Evolutionary conservation across 2,888 invertebrate genomes (phyloP).

Genomic region (Cerceris ruficornis): DNA sequence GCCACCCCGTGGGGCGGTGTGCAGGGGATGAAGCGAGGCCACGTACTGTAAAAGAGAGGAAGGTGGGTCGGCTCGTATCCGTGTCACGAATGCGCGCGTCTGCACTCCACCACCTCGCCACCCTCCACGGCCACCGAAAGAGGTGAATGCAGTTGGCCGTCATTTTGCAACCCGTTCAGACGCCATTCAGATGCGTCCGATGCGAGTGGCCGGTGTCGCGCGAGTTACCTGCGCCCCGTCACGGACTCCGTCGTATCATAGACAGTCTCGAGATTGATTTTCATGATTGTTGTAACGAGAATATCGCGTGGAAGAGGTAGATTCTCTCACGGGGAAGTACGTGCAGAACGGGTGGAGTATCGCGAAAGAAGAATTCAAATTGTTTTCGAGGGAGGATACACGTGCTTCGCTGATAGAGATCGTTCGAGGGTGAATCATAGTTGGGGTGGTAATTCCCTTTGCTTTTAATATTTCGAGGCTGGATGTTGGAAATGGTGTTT

Average conservation of each 20-base stretch:
- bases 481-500: too few species aligned
- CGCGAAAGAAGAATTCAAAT: too few species aligned
- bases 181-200: conserved; percentile 78
- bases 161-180: conserved; percentile 78
- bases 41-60: conserved; percentile 52
- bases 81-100: conserved; percentile 79
- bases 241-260: not conserved
- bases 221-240: conserved; percentile 39
- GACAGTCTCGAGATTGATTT: not conserved
- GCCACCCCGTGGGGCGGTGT: conserved; percentile 35
- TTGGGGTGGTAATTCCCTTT: too few species aligned
- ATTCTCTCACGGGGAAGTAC: not conserved
- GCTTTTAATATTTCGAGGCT: too few species aligned
- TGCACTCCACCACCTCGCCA: conserved; percentile 63
- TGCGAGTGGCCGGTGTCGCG: conserved; percentile 66
- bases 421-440: too few species aligned
- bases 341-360: not conserved
- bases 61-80: conserved; percentile 67
- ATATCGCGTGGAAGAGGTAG: too few species aligned
- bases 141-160: conserved; percentile 78
- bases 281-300: not conserved
- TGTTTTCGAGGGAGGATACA: too few species aligned
- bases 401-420: too few species aligned
- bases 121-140: conserved; percentile 65
- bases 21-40: conserved; percentile 58